These are phyloP conservation scores for Myiotriccus ornatus DNA, from an alignment of 2,797 vertebrate species.

Conservation along the genomic window DNA sequence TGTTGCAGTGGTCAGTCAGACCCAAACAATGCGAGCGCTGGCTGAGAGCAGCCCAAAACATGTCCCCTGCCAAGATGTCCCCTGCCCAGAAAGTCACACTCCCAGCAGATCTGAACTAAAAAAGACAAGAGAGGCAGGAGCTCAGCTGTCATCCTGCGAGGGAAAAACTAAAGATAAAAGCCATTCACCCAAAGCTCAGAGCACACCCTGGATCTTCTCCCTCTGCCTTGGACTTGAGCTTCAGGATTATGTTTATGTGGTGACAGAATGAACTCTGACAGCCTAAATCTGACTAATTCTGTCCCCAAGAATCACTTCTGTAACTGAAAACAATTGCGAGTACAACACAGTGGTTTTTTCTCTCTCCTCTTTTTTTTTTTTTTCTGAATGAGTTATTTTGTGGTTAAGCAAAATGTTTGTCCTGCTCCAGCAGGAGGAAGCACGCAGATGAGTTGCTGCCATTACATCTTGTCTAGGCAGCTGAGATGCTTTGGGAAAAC, in stretches of 20 bases:
- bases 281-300: neutral
- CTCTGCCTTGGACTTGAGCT: neutral
- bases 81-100: neutral
- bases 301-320: neutral
- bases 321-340: neutral
- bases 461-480: slow-evolving; percentile 44
- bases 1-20: neutral
- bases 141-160: neutral
- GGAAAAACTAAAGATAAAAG: neutral
- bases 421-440: neutral
- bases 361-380: neutral
- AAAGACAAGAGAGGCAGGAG: neutral
- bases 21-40: neutral
- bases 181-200: neutral
- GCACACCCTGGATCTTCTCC: neutral
- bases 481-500: slow-evolving; percentile 55
- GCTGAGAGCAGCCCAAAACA: neutral
- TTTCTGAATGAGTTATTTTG: neutral
- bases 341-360: rapidly evolving
- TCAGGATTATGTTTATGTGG: neutral
- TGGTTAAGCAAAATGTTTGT: neutral
- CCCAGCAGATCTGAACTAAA: neutral
- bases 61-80: neutral
- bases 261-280: neutral
- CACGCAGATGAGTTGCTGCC: neutral